Percentiles rank a stretch among this genome's conserved stretches.
Conservation (phyloP, 1,140 invertebrate species). For the Phocides pigmalion region DNA sequence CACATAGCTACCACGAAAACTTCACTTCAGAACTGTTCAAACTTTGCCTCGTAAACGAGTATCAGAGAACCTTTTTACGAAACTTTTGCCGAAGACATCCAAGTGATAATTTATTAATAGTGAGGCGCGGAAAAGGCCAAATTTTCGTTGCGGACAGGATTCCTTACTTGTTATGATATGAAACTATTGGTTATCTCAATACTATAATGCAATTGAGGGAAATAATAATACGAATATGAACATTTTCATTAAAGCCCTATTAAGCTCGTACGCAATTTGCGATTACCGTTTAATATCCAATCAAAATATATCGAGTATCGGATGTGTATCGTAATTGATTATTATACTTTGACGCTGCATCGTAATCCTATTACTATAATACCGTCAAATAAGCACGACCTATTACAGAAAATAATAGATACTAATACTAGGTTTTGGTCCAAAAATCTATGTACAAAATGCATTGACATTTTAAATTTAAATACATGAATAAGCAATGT, state of each 20-base stretch:
- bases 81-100: conserved; percentile 32
- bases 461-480: no score
- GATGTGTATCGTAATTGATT: conserved; percentile 1
- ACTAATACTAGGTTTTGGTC: no score
- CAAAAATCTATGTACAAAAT: no score
- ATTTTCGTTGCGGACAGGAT: not conserved
- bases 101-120: conserved; percentile 30
- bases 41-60: conserved; percentile 30
- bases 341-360: conserved; percentile 3
- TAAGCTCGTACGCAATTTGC: not conserved
- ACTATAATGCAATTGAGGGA: not conserved
- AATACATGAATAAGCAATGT: no score
- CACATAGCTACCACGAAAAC: conserved; percentile 16
- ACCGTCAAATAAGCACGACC: no score
- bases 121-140: not conserved
- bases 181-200: not conserved
- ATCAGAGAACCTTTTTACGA: conserved; percentile 27
- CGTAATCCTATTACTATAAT: not conserved
- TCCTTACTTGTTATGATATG: not conserved
- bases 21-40: conserved; percentile 27
- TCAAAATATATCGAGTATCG: conserved; percentile 5
- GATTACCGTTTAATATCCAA: conserved; percentile 2
- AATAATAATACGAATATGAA: not conserved
- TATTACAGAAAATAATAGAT: no score
- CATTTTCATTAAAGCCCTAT: conserved; percentile 5